These are phyloP conservation scores for Scomber colias DNA, from an alignment of 2,113 vertebrate species.

Conservation along the genomic window DNA sequence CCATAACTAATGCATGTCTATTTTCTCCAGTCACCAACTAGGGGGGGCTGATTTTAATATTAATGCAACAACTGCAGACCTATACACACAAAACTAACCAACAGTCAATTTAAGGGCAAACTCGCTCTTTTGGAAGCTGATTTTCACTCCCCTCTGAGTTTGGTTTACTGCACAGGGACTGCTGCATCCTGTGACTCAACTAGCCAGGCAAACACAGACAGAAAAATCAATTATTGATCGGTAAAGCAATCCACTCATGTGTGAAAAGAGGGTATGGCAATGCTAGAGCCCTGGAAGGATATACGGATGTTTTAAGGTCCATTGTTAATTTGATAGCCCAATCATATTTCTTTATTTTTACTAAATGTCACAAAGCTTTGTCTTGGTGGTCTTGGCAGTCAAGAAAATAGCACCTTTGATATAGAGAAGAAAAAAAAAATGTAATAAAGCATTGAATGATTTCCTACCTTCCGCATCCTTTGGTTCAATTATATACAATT, in stretches of 20 bases:
- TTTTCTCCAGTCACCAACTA: constrained; percentile 74
- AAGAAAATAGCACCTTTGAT: not conserved
- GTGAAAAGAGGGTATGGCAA: constrained; percentile 57
- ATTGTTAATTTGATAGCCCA: constrained; percentile 38
- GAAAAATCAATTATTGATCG: constrained; percentile 80
- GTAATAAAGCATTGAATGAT: not conserved
- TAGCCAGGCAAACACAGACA: constrained; percentile 61
- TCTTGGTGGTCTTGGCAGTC: not conserved
- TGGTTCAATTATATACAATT: constrained; percentile 2
- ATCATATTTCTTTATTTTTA: not conserved
- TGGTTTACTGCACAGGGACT: constrained; percentile 62
- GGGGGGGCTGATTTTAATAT: constrained; percentile 78
- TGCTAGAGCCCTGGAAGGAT: constrained; percentile 31
- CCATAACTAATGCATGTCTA: constrained; percentile 82
- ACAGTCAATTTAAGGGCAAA: constrained; percentile 77
- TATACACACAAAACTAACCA: constrained; percentile 68
- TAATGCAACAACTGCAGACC: constrained; percentile 77
- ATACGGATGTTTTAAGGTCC: constrained; percentile 46
- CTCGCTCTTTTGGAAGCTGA: constrained; percentile 64
- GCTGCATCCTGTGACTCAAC: constrained; percentile 62
- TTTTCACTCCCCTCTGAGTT: constrained; percentile 63
- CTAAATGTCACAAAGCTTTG: not conserved
- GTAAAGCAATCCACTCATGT: constrained; percentile 64
- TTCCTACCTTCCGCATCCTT: not conserved
- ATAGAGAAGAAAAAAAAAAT: not conserved